These are phyloP conservation scores for Polypedilum vanderplanki DNA, from an alignment of 1,140 invertebrate species.

Conservation along the genomic window DNA sequence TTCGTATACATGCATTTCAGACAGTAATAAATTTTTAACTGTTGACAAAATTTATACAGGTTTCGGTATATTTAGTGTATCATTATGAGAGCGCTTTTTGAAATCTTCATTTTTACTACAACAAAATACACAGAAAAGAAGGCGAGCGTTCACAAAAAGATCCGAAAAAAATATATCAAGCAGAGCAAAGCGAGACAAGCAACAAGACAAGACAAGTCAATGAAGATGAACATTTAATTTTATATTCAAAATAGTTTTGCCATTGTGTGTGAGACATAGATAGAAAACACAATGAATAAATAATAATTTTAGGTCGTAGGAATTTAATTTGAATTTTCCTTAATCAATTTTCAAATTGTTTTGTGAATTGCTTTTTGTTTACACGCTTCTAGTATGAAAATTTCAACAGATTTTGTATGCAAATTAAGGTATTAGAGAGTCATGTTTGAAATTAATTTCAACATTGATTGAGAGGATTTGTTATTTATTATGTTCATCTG, in stretches of 20 bases:
- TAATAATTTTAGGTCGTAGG: too few species aligned
- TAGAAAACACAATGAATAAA: too few species aligned
- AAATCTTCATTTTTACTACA: background rate
- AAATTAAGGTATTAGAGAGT: slow-evolving; percentile 14
- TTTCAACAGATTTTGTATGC: slow-evolving; percentile 18
- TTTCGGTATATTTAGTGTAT: background rate
- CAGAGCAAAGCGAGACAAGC: background rate
- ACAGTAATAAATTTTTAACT: slow-evolving; percentile 19
- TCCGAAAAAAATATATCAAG: background rate
- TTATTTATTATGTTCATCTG: background rate
- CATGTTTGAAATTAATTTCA: slow-evolving; percentile 10
- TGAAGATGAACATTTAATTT: slow-evolving; percentile 6
- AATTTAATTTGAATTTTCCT: slow-evolving; percentile 2
- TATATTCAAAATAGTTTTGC: background rate
- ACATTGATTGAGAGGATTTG: slow-evolving; percentile 12
- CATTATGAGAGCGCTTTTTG: slow-evolving; percentile 3
- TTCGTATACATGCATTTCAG: slow-evolving; percentile 15
- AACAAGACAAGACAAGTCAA: background rate
- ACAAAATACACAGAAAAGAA: background rate
- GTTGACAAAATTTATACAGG: slow-evolving; percentile 18
- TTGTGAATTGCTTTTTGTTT: background rate
- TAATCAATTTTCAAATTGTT: slow-evolving; percentile 14
- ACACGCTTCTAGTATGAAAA: background rate
- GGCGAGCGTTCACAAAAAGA: background rate
- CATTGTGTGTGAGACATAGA: background rate